Evolutionary conservation across 2,797 vertebrate species (phyloP), one percentile per base, ranked within the genome.

Genomic region (Paedocypris micromegethes): DNA sequence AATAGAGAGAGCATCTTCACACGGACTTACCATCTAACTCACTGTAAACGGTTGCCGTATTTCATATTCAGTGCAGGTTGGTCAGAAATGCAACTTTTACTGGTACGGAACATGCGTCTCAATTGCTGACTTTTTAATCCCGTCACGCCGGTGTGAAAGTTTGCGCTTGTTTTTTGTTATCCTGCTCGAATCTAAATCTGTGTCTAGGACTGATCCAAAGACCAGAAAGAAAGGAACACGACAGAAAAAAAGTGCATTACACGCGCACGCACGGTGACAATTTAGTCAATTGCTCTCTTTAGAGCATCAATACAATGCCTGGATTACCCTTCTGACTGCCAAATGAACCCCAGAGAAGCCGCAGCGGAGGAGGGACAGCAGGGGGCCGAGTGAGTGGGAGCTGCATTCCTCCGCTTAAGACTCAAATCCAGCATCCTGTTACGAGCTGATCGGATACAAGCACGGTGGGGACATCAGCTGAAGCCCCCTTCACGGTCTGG

Each of bases 401-500:
- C 79, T 80, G 77, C 77, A 70, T 79, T 83, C 82, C 77, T 78
- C 75, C 61, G 65, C 75, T 80, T 79, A 72, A 4, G 66, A 75
- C 52, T 70, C 74, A 77, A 43, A 42, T 79, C 63, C 47, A 60
- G 57, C 48, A 59, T 59, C 69, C 68, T 68, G 49, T 63, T 23
- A 65, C 77, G 79, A 62, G 59, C 66, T 60, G 71, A 66, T 77
- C 73, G 83, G 83, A 87, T 85, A 81, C 81, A 50, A 76, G 75
- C 77, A 70, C 74, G 75, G 38, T 75, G 38, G 72, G 69, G 80
- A 74, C 75, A 74, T 72, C 77, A 62, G 80, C 72, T 81, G 82
- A 83, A 84, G 75, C 81, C 74, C 82, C 80, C 85, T 82, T 84
- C 82, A 79, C 80, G 84, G 81, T 83, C 87, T 84, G 84, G 87